A percentile compares a stretch with the other conserved stretches of the same genome.
These are phyloP conservation scores for Drosophila robusta DNA, from an alignment of 2,888 invertebrate genomes.

Conservation along the genomic window DNA sequence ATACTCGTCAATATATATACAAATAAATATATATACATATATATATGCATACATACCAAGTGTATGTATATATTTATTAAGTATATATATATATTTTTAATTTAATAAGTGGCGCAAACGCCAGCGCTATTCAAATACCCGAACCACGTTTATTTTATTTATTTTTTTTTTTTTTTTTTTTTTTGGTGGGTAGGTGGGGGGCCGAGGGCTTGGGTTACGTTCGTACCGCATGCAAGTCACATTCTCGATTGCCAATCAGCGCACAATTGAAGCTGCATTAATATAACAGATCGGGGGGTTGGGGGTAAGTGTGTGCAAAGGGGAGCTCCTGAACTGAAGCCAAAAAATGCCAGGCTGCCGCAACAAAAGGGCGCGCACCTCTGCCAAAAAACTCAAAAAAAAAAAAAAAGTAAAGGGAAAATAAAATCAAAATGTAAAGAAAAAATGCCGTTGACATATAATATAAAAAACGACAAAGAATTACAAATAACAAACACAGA, in stretches of 20 bases:
- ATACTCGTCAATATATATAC: constrained; percentile 17
- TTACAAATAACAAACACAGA: constrained; percentile 72
- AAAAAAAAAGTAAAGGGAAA: constrained; percentile 13
- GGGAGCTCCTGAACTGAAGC: constrained; percentile 41
- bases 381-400: constrained; percentile 43
- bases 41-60: not conserved
- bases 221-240: constrained; percentile 73
- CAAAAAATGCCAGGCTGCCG: constrained; percentile 51
- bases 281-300: constrained; percentile 50
- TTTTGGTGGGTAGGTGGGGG: not conserved
- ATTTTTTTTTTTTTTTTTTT: constrained; percentile 26
- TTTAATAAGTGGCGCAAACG: constrained; percentile 77
- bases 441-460: constrained; percentile 69
- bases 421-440: constrained; percentile 28
- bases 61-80: constrained; percentile 10
- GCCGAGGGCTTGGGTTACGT: constrained; percentile 6
- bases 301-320: constrained; percentile 3
- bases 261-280: constrained; percentile 81
- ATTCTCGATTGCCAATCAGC: constrained; percentile 81
- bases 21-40: too few relatives aligned
- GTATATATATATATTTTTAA: constrained; percentile 58
- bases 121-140: constrained; percentile 70
- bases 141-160: constrained; percentile 39
- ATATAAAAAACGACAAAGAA: constrained; percentile 64
- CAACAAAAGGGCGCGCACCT: constrained; percentile 61